phyloP scores from a whole-genome alignment of 2,797 vertebrate species.

The Coregonus suidteri region DNA sequence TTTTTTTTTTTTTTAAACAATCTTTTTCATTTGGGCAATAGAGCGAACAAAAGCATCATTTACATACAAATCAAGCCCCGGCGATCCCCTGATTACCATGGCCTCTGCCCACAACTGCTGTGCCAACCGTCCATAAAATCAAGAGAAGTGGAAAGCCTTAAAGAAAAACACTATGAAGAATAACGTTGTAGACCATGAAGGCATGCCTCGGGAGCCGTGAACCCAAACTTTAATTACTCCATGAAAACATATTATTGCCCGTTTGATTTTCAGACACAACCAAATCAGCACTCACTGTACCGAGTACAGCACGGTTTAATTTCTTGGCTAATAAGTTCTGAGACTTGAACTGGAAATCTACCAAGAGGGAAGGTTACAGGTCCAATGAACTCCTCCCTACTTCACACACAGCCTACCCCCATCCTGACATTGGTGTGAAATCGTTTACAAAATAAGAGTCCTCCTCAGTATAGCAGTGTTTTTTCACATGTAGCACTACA shows the following conservation, averaged over 20 bases:
- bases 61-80: conserved; percentile 26
- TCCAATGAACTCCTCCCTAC: not conserved
- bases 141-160: not conserved
- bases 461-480: not conserved
- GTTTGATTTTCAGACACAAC: conserved; percentile 7
- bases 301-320: not conserved
- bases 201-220: not conserved
- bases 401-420: not conserved
- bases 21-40: not conserved
- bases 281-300: not conserved
- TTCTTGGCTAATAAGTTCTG: not conserved
- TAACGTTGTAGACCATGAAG: not conserved
- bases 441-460: not conserved
- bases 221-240: not conserved
- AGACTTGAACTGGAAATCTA: not conserved
- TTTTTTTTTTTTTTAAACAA: too few species aligned
- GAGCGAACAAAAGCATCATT: conserved; percentile 14
- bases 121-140: conserved; percentile 8
- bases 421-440: not conserved
- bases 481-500: not conserved
- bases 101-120: not conserved
- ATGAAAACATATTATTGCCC: not conserved
- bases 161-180: not conserved
- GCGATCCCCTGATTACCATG: conserved; percentile 6
- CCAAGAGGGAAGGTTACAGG: not conserved